Evolutionary conservation across 2,113 vertebrate species (phyloP).

Genomic region (Lophotis ruficrista): DNA sequence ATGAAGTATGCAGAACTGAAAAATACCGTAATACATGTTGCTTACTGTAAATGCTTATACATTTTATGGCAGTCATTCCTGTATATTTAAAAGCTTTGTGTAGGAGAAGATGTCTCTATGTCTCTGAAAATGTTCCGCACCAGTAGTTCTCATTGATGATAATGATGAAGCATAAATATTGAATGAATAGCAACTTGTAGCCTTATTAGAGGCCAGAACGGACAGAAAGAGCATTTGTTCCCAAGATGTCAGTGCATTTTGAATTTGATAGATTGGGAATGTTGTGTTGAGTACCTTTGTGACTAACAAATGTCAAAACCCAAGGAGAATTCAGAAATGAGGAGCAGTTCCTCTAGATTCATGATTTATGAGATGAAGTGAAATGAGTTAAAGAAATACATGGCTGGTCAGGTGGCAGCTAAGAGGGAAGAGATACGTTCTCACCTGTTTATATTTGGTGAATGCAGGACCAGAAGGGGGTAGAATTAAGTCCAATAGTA

Average conservation of each 20-base stretch:
- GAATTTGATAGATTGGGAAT: not conserved
- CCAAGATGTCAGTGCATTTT: not conserved
- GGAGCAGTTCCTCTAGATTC: not conserved
- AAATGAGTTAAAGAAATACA: not conserved
- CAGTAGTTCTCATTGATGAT: not conserved
- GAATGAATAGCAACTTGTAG: not conserved
- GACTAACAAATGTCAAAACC: not conserved
- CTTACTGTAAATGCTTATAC: not conserved
- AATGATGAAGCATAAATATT: not conserved
- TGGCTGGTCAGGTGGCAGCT: not conserved
- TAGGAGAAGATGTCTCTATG: not conserved
- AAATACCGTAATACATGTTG: not conserved
- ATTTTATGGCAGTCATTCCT: not conserved
- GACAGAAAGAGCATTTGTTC: not conserved
- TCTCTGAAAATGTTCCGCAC: not conserved
- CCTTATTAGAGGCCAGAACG: not conserved
- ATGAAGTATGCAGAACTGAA: not conserved
- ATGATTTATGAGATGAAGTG: not conserved
- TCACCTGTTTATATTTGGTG: not conserved
- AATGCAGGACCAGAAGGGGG: not conserved
- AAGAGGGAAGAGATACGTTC: not conserved
- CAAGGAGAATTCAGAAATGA: not conserved
- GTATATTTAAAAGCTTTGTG: not conserved
- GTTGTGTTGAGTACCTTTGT: not conserved
- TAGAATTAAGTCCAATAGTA: not conserved